Percentiles rank a stretch among this genome's conserved stretches.
Conservation (phyloP, 2,113 vertebrate species). For the Pithys albifrons region DNA sequence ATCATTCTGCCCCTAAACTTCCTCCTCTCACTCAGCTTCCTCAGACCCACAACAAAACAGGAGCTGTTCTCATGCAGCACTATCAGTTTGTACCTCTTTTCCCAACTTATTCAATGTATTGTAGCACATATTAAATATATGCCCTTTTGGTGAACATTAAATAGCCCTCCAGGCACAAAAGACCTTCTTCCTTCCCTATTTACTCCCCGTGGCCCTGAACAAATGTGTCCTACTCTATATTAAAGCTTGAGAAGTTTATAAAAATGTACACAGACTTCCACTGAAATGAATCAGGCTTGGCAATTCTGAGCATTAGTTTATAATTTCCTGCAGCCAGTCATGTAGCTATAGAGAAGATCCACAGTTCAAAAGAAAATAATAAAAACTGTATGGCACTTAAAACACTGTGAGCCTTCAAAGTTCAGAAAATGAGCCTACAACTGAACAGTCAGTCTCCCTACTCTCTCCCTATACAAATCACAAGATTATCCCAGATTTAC, state of each 20-base stretch:
- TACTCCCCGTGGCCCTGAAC: background rate
- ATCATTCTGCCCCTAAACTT: background rate
- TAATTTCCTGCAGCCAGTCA: background rate
- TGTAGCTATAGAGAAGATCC: background rate
- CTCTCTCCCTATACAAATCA: background rate
- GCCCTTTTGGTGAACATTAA: background rate
- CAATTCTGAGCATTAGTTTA: background rate
- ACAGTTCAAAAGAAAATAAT: background rate
- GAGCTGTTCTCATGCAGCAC: background rate
- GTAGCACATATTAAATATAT: background rate
- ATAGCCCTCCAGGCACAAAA: background rate
- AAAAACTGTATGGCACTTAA: background rate
- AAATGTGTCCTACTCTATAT: background rate
- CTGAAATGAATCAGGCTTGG: background rate
- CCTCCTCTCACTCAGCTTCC: background rate
- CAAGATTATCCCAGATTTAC: background rate
- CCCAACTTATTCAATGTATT: background rate
- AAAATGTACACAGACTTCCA: background rate
- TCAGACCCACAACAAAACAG: background rate
- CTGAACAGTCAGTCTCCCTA: background rate
- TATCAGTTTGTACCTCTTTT: background rate
- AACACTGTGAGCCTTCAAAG: background rate
- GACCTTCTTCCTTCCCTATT: background rate
- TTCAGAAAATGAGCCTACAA: background rate
- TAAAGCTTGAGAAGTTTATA: background rate